Conservation (phyloP, 2,113 vertebrate genomes). For the Amphiprion ocellaris region DNA sequence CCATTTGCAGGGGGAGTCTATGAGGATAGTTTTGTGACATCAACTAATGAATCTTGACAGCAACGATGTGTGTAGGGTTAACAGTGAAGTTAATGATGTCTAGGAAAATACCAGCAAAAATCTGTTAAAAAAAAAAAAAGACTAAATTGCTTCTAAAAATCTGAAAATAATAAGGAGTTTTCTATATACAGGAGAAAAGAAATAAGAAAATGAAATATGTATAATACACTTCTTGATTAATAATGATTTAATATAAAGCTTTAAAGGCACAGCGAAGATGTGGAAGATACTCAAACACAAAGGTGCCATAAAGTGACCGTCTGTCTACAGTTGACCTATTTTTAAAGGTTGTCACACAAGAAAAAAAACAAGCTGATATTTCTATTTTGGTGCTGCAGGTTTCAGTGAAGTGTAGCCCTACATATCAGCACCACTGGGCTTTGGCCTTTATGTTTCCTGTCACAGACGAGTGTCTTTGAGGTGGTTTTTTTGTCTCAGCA, state of each 20-base stretch:
- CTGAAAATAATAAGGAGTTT: no score
- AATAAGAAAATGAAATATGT: no score
- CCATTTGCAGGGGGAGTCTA: background rate
- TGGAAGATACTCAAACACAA: background rate
- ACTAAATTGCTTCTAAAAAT: no score
- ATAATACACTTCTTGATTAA: no score
- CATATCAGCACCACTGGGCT: slow-evolving; percentile 41
- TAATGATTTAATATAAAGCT: background rate
- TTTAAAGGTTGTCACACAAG: slow-evolving; percentile 40
- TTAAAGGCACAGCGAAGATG: slow-evolving; percentile 5
- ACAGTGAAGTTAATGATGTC: no score
- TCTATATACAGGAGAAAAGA: no score
- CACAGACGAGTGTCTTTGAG: slow-evolving; percentile 63
- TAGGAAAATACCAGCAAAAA: no score
- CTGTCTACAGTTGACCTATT: slow-evolving; percentile 56
- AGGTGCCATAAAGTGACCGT: slow-evolving; percentile 49
- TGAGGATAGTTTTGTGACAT: background rate
- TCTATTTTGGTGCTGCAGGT: slow-evolving; percentile 56
- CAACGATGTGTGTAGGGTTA: no score
- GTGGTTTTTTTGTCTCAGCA: slow-evolving; percentile 59
- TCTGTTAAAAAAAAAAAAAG: no score
- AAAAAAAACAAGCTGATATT: slow-evolving; percentile 41
- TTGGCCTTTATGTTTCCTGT: slow-evolving; percentile 69
- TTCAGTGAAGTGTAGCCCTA: slow-evolving; percentile 55
- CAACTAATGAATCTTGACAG: background rate